phyloP scores from a whole-genome alignment of 2,797 vertebrate genomes.

The Parauchenoglanis ngamensis region DNA sequence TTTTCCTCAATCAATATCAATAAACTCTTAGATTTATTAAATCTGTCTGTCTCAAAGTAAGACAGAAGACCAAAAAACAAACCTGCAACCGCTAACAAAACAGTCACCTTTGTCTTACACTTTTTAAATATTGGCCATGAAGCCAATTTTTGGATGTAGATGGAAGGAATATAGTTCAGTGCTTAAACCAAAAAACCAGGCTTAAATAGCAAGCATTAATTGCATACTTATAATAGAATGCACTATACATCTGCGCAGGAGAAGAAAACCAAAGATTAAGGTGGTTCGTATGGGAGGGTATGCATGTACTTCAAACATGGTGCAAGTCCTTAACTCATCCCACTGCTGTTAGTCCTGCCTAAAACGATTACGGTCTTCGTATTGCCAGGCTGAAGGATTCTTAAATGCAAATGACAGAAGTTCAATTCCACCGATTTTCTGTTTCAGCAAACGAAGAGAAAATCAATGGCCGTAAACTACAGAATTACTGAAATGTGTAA shows the following conservation, averaged over 20 bases:
- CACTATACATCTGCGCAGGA: neutral
- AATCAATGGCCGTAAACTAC: constrained; percentile 1
- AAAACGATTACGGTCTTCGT: constrained; percentile 26
- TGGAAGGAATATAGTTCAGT: neutral
- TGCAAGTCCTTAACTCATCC: neutral
- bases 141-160: neutral
- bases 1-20: neutral
- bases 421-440: constrained; percentile 7
- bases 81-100: neutral
- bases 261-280: neutral
- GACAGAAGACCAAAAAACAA: neutral
- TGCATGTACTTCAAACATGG: neutral
- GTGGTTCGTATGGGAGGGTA: neutral
- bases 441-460: constrained; percentile 2
- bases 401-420: constrained; percentile 33
- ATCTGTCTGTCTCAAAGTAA: neutral
- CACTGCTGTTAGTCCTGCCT: neutral
- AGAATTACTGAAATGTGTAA: neutral
- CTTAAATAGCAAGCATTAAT: neutral
- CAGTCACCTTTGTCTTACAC: neutral
- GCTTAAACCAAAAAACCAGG: neutral
- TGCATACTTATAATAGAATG: neutral
- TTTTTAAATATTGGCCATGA: neutral
- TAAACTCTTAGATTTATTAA: neutral
- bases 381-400: constrained; percentile 34